Conservation (phyloP, 2,888 invertebrate species). For the Drosophila atripex region DNA sequence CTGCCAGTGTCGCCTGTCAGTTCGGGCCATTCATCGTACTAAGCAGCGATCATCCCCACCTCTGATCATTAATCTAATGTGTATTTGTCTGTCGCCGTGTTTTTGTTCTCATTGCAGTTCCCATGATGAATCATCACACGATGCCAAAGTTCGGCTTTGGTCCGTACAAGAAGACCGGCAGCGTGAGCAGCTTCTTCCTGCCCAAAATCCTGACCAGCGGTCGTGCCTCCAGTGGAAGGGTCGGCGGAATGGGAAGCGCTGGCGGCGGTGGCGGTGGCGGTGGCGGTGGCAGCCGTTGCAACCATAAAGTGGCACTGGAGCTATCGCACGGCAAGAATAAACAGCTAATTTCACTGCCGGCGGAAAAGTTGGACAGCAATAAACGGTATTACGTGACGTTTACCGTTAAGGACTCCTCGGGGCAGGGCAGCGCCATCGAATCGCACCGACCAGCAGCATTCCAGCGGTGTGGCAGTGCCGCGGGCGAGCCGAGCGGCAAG, state of each 20-base stretch:
- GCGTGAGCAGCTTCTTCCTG: conserved; percentile 85
- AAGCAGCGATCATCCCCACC: conserved; percentile 33
- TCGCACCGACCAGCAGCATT: conserved; percentile 45
- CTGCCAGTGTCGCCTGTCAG: conserved; percentile 2
- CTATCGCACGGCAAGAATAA: conserved; percentile 93
- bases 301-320: conserved; percentile 89
- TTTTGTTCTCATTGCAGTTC: conserved; percentile 86
- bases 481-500: conserved; percentile 51
- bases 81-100: conserved; percentile 2
- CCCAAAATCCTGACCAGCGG: conserved; percentile 87
- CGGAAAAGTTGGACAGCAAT: conserved; percentile 93
- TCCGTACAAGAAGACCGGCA: conserved; percentile 85
- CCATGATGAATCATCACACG: conserved; percentile 91
- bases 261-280: conserved; percentile 47
- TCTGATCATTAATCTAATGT: conserved; percentile 57
- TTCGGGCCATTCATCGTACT: conserved; percentile 30
- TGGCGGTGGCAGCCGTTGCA: conserved; percentile 64
- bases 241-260: conserved; percentile 16
- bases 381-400: conserved; percentile 97
- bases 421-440: conserved; percentile 47
- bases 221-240: conserved; percentile 56
- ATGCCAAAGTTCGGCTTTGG: conserved; percentile 89
- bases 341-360: conserved; percentile 93
- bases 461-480: conserved; percentile 41
- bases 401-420: conserved; percentile 89